Evolutionary conservation across 2,888 invertebrate species (phyloP).

Genomic region (Acleris laterana): DNA sequence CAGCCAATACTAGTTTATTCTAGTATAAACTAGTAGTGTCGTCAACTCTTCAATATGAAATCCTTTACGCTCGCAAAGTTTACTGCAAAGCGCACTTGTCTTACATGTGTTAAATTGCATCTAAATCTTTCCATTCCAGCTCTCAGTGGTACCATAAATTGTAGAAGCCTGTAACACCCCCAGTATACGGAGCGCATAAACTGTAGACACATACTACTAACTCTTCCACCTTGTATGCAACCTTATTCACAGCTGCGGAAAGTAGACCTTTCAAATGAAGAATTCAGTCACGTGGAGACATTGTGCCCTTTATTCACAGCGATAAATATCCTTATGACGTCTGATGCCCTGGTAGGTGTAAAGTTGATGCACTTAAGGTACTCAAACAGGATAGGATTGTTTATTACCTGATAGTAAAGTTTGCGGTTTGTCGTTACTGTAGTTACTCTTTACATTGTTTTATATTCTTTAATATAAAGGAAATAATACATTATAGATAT

Average conservation of each 20-base stretch:
- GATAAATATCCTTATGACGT: constrained; percentile 20
- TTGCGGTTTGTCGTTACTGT: constrained; percentile 3
- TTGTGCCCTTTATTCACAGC: constrained; percentile 17
- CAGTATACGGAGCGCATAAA: constrained; percentile 49
- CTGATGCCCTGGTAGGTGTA: constrained; percentile 15
- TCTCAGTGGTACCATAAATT: constrained; percentile 40
- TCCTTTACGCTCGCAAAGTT: not conserved
- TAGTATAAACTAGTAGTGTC: too few relatives aligned
- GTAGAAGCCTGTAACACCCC: constrained; percentile 40
- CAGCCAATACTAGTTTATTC: too few relatives aligned
- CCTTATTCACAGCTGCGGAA: too few relatives aligned
- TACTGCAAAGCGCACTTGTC: not conserved
- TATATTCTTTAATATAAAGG: not conserved
- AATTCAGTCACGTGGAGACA: constrained; percentile 5
- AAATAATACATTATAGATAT: not conserved
- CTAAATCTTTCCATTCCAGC: constrained; percentile 39
- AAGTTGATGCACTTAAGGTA: constrained; percentile 22
- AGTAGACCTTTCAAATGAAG: too few relatives aligned
- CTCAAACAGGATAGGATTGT: constrained; percentile 11
- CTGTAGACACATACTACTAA: constrained; percentile 6
- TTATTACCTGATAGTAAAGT: constrained; percentile 20
- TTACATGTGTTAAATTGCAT: constrained; percentile 20
- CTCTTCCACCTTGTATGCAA: too few relatives aligned
- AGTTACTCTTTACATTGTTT: constrained; percentile 6
- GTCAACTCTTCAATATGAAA: not conserved